Conservation (phyloP, 1,140 invertebrate species). For the Leucophenga varia region DNA sequence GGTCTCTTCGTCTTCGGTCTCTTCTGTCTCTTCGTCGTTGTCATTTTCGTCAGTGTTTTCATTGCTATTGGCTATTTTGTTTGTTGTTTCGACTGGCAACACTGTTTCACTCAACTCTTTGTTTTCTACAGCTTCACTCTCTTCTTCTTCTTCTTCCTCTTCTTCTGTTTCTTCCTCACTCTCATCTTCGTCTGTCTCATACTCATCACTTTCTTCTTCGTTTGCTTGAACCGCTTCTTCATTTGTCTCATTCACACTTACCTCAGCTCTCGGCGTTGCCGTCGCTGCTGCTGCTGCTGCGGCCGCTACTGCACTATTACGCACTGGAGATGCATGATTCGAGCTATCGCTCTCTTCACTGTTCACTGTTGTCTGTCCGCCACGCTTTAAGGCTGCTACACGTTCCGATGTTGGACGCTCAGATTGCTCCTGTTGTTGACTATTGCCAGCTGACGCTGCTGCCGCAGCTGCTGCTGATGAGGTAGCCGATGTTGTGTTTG, state of each 20-base stretch:
- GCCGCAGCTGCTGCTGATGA: conserved; percentile 60
- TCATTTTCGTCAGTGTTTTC: too few species aligned
- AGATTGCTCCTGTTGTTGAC: conserved; percentile 13
- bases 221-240: conserved; percentile 26
- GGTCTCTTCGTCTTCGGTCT: neutral
- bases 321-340: conserved; percentile 47
- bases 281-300: conserved; percentile 60
- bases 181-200: conserved; percentile 17
- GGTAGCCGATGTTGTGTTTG: conserved; percentile 61
- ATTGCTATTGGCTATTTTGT: too few species aligned
- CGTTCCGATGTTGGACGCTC: conserved; percentile 53
- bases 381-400: conserved; percentile 56
- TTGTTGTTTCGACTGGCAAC: neutral
- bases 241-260: conserved; percentile 62
- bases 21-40: conserved; percentile 3
- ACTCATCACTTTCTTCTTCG: conserved; percentile 8
- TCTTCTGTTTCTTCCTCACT: conserved; percentile 19
- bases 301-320: conserved; percentile 61
- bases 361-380: conserved; percentile 24
- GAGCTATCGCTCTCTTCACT: conserved; percentile 58
- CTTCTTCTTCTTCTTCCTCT: conserved; percentile 10
- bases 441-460: conserved; percentile 1
- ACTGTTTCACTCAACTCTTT: conserved; percentile 10
- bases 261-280: conserved; percentile 65
- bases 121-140: conserved; percentile 11